Conservation (phyloP, 2,113 vertebrate genomes). For the Thamnaconus septentrionalis region DNA sequence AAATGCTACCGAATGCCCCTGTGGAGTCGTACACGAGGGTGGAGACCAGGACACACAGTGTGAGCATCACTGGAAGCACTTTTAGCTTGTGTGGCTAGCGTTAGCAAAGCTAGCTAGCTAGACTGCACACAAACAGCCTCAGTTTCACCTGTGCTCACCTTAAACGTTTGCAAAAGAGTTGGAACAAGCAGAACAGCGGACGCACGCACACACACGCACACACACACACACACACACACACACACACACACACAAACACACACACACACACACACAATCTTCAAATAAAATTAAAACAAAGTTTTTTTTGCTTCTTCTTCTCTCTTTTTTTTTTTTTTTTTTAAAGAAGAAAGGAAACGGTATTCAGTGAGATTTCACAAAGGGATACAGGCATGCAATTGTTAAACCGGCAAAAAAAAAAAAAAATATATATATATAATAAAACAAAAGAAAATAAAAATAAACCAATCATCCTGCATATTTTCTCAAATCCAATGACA, state of each 20-base stretch:
- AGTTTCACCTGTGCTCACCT: conserved; percentile 20
- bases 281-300: not conserved
- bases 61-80: conserved; percentile 60
- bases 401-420: conserved; percentile 30
- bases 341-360: no score
- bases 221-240: no score
- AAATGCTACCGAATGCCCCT: conserved; percentile 18
- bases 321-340: no score
- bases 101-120: conserved; percentile 24
- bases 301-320: no score
- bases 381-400: conserved; percentile 57
- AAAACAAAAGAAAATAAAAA: conserved; percentile 1
- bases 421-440: no score
- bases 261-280: not conserved
- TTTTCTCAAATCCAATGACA: conserved; percentile 15
- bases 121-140: not conserved
- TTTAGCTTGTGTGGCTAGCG: conserved; percentile 12
- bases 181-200: not conserved
- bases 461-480: conserved; percentile 15
- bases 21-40: not conserved
- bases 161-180: not conserved
- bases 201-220: no score
- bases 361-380: conserved; percentile 29
- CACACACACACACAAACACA: no score
- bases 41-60: conserved; percentile 10